A percentile compares a stretch with the other conserved stretches of the same genome.
phyloP scores from a whole-genome alignment of 2,113 vertebrate species.

The Nyctibius bracteatus region DNA sequence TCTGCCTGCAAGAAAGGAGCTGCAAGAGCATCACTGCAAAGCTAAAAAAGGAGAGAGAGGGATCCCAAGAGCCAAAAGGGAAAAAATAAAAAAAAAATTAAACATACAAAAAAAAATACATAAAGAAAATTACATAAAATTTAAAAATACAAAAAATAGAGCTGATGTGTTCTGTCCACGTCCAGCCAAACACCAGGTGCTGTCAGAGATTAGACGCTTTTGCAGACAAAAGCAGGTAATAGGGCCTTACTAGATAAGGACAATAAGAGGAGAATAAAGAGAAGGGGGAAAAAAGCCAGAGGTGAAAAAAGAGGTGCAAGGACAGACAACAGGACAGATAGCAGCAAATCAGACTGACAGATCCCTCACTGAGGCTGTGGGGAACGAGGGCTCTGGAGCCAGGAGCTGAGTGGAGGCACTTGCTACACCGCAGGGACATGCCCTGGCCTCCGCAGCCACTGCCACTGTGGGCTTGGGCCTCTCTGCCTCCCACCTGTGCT shows the following conservation, averaged over 20 bases:
- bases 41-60: not conserved
- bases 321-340: not conserved
- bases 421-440: not conserved
- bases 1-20: not conserved
- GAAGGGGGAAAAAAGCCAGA: not conserved
- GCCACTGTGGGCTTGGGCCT: not conserved
- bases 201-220: slow-evolving; percentile 34
- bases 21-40: not conserved
- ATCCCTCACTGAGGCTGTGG: not conserved
- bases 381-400: not conserved
- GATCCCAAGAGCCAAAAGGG: not conserved
- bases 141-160: not conserved
- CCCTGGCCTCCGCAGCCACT: not conserved
- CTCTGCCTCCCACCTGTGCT: not conserved
- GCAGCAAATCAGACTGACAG: not conserved
- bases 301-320: not conserved
- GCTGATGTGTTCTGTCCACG: not conserved
- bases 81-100: not conserved
- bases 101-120: not conserved
- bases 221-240: slow-evolving; percentile 14
- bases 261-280: not conserved
- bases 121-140: no score
- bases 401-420: accelerated
- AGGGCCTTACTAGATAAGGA: not conserved
- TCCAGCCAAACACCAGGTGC: not conserved